Conservation (phyloP, 2,797 vertebrate species). For the Pseudochirops cupreus region DNA sequence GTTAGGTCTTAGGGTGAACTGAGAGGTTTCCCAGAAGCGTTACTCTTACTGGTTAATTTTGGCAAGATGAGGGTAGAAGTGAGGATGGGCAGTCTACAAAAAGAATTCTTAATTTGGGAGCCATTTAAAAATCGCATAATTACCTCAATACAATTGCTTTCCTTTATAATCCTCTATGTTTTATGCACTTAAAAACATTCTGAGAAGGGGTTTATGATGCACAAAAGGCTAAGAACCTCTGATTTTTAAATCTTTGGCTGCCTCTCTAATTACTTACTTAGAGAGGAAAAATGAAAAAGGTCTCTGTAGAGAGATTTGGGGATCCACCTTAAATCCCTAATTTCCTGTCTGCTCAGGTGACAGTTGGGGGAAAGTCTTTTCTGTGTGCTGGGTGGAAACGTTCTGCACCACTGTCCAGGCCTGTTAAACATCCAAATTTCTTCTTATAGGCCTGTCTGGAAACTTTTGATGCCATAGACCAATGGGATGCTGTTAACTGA, state of each 20-base stretch:
- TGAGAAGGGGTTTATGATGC: neutral
- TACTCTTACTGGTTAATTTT: neutral
- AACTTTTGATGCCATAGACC: neutral
- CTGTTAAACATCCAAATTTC: neutral
- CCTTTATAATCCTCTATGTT: neutral
- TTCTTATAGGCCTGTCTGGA: neutral
- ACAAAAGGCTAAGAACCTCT: neutral
- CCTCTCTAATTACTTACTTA: constrained; percentile 4
- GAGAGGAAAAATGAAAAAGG: neutral
- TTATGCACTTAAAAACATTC: neutral
- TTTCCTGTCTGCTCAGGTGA: constrained; percentile 24
- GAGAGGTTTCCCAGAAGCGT: neutral
- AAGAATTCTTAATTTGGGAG: neutral
- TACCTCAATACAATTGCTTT: neutral
- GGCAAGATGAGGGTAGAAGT: neutral
- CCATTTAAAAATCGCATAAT: neutral
- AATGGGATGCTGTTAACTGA: neutral
- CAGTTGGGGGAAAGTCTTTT: constrained; percentile 15
- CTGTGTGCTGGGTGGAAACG: neutral
- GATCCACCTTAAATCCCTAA: constrained; percentile 28
- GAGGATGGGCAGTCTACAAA: neutral
- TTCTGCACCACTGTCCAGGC: neutral
- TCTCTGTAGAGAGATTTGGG: constrained; percentile 19
- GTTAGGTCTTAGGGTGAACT: neutral
- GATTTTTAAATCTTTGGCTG: neutral